Base-by-base conservation (phyloP, 2,888 invertebrate species). In the Lysandra coridon region DNA sequence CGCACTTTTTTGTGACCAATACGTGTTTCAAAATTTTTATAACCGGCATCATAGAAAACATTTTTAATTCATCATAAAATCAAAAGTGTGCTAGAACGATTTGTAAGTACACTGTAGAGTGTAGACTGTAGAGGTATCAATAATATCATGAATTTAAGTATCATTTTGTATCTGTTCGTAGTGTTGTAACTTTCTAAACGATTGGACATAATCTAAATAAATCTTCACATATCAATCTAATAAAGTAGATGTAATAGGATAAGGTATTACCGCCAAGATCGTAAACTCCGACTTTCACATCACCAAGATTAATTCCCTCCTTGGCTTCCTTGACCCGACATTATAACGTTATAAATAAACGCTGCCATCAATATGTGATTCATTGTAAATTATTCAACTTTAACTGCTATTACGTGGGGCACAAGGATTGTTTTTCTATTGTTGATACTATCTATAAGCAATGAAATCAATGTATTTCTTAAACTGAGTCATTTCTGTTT, bases 291-390 rank as follows among this genome's bases (percentile, higher is more conserved):
- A 64, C 69, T 69, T 69, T 69, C 69, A 17, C 69, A 69, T 69
- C 64, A 30, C 69, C 14, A 37, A 69, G 69, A 69, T 69, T 69
- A 69, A 69, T 69, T 33, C 33, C 5, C 33, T 23, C 30, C 64
- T 64, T 64, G 64, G 64, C 69, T 69, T 69, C 69, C 69, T 69
- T 69, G 69, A 69, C 17, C 69, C 37, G 3, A 30, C 64, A 30
- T 62, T 62, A 62, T 62, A 57, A 64, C 30, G 69, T 69, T 69
- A 69, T 69, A 69, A 69, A 69, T 69, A 69, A 69, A 69, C 33
- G 30, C 30, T 64, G 12, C 10, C 69, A 69, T 69, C 69, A 33
- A 69, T 69, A 37, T 33, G 69, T 37, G 69, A 69, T 12, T 37
- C 69, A 69, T 37, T 69, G 4, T 69, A 69, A 69, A 69, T 17